These are phyloP conservation scores for Tupaia tana DNA, from an alignment of 2,113 vertebrate genomes.

Conservation along the genomic window DNA sequence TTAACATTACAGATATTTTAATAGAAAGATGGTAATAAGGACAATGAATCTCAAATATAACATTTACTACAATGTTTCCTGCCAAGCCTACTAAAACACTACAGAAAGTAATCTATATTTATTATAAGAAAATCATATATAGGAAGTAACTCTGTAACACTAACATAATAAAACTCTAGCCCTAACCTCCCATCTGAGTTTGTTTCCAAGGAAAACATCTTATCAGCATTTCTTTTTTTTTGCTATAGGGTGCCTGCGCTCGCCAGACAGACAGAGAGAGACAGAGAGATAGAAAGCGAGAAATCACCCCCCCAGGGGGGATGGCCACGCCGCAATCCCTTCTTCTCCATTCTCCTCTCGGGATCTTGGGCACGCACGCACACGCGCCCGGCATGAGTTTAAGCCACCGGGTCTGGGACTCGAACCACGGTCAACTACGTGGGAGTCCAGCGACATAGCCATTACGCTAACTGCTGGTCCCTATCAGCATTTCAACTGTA, in stretches of 20 bases:
- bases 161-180: neutral
- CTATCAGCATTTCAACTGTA: neutral
- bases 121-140: neutral
- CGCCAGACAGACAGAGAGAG: no score
- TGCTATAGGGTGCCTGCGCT: no score
- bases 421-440: no score
- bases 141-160: neutral
- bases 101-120: neutral
- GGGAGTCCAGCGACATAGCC: no score
- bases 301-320: no score
- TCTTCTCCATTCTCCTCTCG: no score
- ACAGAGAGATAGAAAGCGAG: no score
- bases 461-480: no score
- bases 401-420: no score
- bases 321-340: no score
- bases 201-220: neutral
- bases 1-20: slow-evolving; percentile 33
- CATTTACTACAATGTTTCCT: neutral
- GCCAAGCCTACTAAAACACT: neutral
- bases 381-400: no score
- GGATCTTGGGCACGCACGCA: no score
- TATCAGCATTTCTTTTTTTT: neutral
- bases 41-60: neutral
- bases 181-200: neutral
- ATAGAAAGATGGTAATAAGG: neutral